Evolutionary conservation across 2,797 vertebrate species (phyloP), one percentile per base, ranked within the genome.

Genomic region (Molossus molossus): DNA sequence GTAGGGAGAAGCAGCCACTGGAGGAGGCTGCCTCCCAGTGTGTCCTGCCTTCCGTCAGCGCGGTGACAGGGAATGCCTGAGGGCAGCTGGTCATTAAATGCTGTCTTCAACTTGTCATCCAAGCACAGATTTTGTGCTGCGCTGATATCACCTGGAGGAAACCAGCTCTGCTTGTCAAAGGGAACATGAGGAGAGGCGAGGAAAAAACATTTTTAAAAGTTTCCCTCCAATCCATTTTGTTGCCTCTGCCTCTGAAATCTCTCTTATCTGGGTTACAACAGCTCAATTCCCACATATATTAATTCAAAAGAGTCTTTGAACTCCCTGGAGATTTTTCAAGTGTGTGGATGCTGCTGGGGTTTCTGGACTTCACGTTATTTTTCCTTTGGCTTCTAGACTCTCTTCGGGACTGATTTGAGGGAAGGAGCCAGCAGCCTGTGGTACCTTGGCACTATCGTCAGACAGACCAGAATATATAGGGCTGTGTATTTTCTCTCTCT

Each of bases 231-330:
- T 70, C 81, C 50, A 18, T n/a, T 82, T 29, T 70, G 11, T 45
- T 94, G 85, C 15, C 76, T 80, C 17, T 60, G 17, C 17, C 13
- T 50, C 27, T 55, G 75, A 87, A 94, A 81, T 76, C 7, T 69
- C 57, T 69, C 60, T 76, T 40, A 29, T 75, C 64, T 79, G 25
- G 3, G n/a, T 20, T 60, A 11, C 9, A 57, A 29, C 4, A 93
- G 86, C 11, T 95, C 69, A 60, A 62, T 75, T 72, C 27, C 25
- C 25, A 62, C 7, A 37, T 23, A 93, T 20, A 70, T 79, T 73
- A 92, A 94, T 91, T 92, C 27, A 33, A 90, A 90, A 60, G 13
- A 33, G 23, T 64, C 21, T 83, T 76, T 94, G 62, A 90, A 90
- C 62, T 75, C 45, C 37, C 14, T 1, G 13, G 37, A 48, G 57